Conservation (phyloP, 2,797 vertebrate species). For the Xenops minutus region DNA sequence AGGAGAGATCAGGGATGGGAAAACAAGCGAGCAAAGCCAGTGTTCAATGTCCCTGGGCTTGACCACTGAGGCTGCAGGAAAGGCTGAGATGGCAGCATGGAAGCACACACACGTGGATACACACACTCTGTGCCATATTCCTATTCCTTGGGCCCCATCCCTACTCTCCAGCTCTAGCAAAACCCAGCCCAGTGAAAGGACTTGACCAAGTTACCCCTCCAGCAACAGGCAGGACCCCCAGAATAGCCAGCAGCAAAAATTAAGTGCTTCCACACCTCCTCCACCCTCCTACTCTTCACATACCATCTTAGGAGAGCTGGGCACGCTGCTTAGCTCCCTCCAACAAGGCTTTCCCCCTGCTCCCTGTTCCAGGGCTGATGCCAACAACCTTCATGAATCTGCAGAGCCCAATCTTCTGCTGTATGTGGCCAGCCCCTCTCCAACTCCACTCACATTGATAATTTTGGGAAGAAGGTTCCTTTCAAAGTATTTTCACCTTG, state of each 20-base stretch:
- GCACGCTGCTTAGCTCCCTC: not conserved
- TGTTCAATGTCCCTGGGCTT: not conserved
- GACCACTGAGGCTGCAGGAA: not conserved
- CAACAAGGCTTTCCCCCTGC: rapidly evolving
- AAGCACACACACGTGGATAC: rapidly evolving
- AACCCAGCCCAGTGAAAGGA: not conserved
- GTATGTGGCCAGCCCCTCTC: not conserved
- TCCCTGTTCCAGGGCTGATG: not conserved
- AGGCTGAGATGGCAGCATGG: not conserved
- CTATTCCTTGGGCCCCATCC: not conserved
- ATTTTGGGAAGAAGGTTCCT: not conserved
- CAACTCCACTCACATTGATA: not conserved
- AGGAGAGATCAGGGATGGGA: not conserved
- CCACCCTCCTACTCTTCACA: not conserved
- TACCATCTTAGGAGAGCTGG: not conserved
- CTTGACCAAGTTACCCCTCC: not conserved
- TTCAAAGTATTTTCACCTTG: not conserved
- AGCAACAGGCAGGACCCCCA: not conserved
- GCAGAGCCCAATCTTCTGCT: not conserved
- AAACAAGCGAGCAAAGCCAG: not conserved
- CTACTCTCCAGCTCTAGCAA: not conserved
- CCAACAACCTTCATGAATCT: not conserved
- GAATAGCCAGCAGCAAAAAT: not conserved
- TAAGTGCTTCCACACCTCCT: not conserved
- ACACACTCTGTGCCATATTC: not conserved